Evolutionary conservation across 1,140 invertebrate genomes (phyloP).

Genomic region (Leguminivora glycinivorella): DNA sequence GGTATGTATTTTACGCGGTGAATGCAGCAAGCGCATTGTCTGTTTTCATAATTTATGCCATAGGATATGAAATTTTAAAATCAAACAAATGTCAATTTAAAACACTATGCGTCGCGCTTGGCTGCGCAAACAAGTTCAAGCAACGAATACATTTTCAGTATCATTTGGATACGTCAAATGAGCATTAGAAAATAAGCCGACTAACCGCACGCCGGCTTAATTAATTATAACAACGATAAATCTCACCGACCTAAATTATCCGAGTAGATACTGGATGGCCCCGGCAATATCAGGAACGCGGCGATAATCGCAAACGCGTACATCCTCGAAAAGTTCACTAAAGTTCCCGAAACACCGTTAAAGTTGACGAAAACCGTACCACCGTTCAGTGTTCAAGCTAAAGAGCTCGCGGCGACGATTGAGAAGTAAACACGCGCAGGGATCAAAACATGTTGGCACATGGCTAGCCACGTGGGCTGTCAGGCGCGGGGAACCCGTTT

Average conservation of each 20-base stretch:
- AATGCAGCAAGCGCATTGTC: too few relatives aligned
- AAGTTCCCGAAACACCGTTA: conserved; percentile 8
- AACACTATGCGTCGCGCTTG: background rate
- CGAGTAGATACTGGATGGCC: conserved; percentile 59
- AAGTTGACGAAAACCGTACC: conserved; percentile 8
- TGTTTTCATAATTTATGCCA: too few relatives aligned
- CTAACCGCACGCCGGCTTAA: conserved; percentile 32
- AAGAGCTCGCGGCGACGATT: background rate
- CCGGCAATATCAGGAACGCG: conserved; percentile 49
- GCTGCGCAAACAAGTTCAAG: background rate
- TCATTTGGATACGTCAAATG: background rate
- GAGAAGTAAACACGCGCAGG: background rate
- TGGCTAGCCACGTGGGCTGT: conserved; percentile 48
- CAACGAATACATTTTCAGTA: background rate
- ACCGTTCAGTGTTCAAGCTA: background rate
- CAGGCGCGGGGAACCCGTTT: conserved; percentile 54
- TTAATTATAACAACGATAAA: conserved; percentile 58
- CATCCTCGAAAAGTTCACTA: conserved; percentile 45
- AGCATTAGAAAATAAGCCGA: background rate
- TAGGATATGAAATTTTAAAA: background rate
- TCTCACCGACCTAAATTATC: conserved; percentile 67
- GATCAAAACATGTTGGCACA: conserved; percentile 28
- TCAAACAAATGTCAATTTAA: background rate
- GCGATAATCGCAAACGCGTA: conserved; percentile 44
- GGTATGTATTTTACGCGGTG: too few relatives aligned